Base-by-base conservation (phyloP, 2,113 vertebrate genomes). In the Melanerpes formicivorus region DNA sequence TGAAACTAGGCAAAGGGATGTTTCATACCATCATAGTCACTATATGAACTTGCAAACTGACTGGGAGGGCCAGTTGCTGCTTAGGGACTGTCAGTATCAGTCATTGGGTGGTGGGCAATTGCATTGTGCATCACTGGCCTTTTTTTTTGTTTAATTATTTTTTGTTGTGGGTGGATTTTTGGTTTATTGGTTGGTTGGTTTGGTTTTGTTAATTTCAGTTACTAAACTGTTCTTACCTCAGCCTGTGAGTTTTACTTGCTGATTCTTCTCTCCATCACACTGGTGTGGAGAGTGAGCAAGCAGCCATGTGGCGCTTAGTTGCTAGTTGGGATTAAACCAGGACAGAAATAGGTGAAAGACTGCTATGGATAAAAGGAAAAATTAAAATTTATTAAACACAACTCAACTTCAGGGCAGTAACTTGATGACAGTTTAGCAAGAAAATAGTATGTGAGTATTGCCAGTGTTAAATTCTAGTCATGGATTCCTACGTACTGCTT, bases 351-450 rank as follows among this genome's bases (percentile, higher is more conserved):
- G 80, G 64, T 40, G 75, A 87, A 78, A 34, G 90, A 82, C 69
- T 87, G 42, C 64, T 84, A 16, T 30, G 79, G 69, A 74, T 77
- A 40, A 79, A 90, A 84, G 18, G 18, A 86, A 85, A 84, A 80
- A 56, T 54, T 48, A 83, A 77, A 82, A 29, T 80, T 88, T 62
- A 65, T 92, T 95, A 92, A 95, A 84, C 15, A 40, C 89, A 84
- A 11, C 50, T 90, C 26, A 82, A 89, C 32, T 90, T 87, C 40
- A 72, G 7, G 65, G 32, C 29, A 62, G 29, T 88, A 69, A 48
- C 75, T 71, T 80, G 22, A 25, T 83, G 83, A 71, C 25, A 74
- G 9, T 83, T 91, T 75, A 80, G 44, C 48, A 65, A 80, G 76
- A 82, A 90, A 83, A 69, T 86, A 23, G 15, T 58, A 1, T 37